Evolutionary conservation across 2,113 vertebrate species (phyloP), one percentile per base, ranked within the genome.

Genomic region (Copsychus sechellarum): DNA sequence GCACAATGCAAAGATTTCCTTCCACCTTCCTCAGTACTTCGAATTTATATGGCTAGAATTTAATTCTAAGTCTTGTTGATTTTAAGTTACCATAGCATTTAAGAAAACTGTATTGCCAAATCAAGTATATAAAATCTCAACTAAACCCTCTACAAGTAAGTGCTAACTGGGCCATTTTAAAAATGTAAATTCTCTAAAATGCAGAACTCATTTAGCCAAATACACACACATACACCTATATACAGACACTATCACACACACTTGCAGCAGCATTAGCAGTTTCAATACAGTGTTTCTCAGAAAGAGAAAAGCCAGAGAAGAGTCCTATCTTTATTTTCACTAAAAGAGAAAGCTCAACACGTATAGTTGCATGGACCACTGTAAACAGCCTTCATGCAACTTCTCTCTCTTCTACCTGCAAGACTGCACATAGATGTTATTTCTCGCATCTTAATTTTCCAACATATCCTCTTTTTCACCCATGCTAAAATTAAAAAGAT

Each of bases 71-170:
- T 83, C 85, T 83, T 64, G 47, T 36, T 71, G 13, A 85, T 81
- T 74, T 66, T 18, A 17, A 69, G 48, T 81, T 71, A 82, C 54
- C 26, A 16, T 51, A 97, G 83, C n/a, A 86, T 84, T 95, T 93
- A 88, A 94, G 53, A 94, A 96, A 60, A 88, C 3, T 47, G 64
- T 90, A 95, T 47, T 94, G 36, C 50, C 31, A 91, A 89, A 92
- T 95, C 19, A 96, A 94, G 42, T 65, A 88, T 34, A 91, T 24
- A 77, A 90, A 88, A 69, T 23, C 42, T 83, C n/a, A 89, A 71
- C 14, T 36, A 73, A 50, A 8, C 15, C 5, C 9, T 23, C 8
- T 53, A 40, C 11, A 76, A 25, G 6, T 47, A 51, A 62, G 11
- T 17, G 29, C 22, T 87, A 81, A 34, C 26, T 65, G 31, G n/a